phyloP scores from a whole-genome alignment of 2,113 vertebrate species.

The Tamias sibiricus region DNA sequence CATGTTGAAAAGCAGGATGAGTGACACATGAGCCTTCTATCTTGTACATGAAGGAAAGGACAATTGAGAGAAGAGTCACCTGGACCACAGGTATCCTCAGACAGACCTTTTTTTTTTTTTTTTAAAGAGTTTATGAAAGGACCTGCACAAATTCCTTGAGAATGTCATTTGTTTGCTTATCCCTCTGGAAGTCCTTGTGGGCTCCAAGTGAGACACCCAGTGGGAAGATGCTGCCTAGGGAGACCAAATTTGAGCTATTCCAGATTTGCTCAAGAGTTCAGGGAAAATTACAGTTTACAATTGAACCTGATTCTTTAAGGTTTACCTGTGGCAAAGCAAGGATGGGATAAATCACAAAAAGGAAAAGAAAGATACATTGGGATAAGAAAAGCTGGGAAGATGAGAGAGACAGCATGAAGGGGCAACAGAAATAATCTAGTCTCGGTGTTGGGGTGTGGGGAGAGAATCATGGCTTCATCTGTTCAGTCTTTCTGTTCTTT shows the following conservation, averaged over 20 bases:
- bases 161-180: fast-evolving
- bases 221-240: neutral
- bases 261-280: neutral
- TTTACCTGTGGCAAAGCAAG: neutral
- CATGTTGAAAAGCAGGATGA: neutral
- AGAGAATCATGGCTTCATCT: neutral
- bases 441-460: fast-evolving
- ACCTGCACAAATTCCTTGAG: too few species aligned
- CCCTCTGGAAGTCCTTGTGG: neutral
- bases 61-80: too few species aligned
- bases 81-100: neutral
- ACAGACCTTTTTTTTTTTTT: neutral
- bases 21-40: neutral
- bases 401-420: fast-evolving
- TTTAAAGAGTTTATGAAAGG: neutral
- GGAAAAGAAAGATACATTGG: neutral
- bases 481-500: neutral
- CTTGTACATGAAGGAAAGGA: too few species aligned
- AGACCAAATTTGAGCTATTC: neutral
- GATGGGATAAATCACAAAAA: neutral
- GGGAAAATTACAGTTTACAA: neutral
- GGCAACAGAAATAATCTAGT: neutral
- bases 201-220: fast-evolving
- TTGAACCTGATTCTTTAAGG: neutral
- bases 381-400: neutral